Conservation (phyloP, 2,797 vertebrate genomes). For the Paramormyrops hopkinsi region DNA sequence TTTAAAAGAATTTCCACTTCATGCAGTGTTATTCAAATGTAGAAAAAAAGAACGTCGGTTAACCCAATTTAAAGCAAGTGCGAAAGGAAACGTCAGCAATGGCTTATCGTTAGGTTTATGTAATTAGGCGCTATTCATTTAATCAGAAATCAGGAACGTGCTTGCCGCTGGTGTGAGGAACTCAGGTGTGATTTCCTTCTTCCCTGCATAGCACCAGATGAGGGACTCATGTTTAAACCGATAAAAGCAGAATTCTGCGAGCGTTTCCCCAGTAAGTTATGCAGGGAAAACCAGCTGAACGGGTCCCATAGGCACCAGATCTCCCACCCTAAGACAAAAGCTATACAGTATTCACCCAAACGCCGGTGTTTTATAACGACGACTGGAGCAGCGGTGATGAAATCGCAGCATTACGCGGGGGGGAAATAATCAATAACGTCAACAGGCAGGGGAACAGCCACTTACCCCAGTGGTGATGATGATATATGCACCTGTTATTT, state of each 20-base stretch:
- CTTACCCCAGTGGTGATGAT: not conserved
- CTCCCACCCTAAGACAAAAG: not conserved
- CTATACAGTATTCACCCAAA: not conserved
- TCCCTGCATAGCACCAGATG: not conserved
- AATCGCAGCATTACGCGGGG: not conserved
- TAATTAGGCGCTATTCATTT: conserved; percentile 18
- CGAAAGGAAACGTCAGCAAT: conserved; percentile 1
- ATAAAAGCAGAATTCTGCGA: not conserved
- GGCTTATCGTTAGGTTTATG: not conserved
- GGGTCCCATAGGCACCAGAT: not conserved
- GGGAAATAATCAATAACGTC: not conserved
- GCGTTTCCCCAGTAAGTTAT: not conserved
- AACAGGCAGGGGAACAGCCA: not conserved
- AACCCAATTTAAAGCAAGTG: conserved; percentile 12
- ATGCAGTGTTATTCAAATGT: conserved; percentile 10
- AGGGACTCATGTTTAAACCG: not conserved
- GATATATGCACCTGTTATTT: not conserved
- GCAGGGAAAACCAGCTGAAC: not conserved
- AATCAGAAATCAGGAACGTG: not conserved
- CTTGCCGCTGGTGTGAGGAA: not conserved
- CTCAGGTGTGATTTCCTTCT: conserved; percentile 13
- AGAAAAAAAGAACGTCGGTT: not conserved
- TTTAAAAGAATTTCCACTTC: conserved; percentile 5
- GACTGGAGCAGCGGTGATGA: not conserved
- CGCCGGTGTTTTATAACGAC: not conserved